Percentiles rank a stretch among this genome's conserved stretches.
phyloP scores from a whole-genome alignment of 2,113 vertebrate genomes.

The Puntigrus tetrazona region DNA sequence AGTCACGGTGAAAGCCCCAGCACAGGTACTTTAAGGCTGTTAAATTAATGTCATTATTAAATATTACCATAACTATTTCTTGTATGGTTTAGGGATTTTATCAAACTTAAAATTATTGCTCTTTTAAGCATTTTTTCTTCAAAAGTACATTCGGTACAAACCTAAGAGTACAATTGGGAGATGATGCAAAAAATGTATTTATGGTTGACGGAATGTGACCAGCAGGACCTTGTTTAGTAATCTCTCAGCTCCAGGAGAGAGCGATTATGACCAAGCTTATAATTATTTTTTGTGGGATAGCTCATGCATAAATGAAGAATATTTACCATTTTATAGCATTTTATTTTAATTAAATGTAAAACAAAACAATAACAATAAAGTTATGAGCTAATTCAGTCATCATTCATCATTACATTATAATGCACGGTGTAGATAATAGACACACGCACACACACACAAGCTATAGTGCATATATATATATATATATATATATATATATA shows the following conservation, averaged over 20 bases:
- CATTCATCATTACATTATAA: background rate
- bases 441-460: no score
- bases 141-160: no score
- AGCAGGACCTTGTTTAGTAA: no score
- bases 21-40: background rate
- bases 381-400: background rate
- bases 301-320: background rate
- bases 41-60: background rate
- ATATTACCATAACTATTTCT: background rate
- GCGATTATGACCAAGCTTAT: no score
- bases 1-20: background rate
- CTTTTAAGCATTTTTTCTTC: background rate
- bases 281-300: background rate
- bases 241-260: no score
- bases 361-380: background rate
- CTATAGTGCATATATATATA: no score
- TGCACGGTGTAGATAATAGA: no score
- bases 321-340: background rate
- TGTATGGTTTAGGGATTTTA: background rate
- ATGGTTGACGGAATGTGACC: no score
- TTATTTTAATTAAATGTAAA: background rate
- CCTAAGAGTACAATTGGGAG: no score
- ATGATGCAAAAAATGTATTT: no score
- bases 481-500: no score
- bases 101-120: background rate